Evolutionary conservation across 2,888 invertebrate genomes (phyloP).

Genomic region (Meiosimyza platycephala): DNA sequence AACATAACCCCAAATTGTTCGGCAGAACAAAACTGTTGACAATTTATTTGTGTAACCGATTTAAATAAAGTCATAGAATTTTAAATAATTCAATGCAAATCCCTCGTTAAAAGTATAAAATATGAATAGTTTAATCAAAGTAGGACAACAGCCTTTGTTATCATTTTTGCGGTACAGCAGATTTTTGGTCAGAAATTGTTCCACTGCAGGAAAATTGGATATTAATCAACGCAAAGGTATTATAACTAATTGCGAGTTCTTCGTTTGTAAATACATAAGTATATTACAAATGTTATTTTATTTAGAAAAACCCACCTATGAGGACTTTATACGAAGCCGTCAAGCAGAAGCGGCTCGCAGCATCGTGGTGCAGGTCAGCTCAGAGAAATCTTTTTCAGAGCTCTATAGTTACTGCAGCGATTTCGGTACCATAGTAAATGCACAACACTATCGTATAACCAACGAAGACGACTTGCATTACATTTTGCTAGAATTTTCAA

Average conservation of each 20-base stretch:
- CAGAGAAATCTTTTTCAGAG: slow-evolving; percentile 76
- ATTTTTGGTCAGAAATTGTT: slow-evolving; percentile 48
- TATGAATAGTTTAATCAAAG: slow-evolving; percentile 53
- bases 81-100: slow-evolving; percentile 1
- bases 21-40: background rate
- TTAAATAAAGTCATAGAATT: background rate
- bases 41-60: slow-evolving; percentile 21
- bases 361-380: slow-evolving; percentile 81
- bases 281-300: background rate
- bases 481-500: slow-evolving; percentile 79
- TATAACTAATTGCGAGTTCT: background rate
- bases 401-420: slow-evolving; percentile 77
- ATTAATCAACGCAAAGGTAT: slow-evolving; percentile 14
- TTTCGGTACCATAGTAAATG: slow-evolving; percentile 74
- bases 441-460: slow-evolving; percentile 72
- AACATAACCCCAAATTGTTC: slow-evolving; percentile 20
- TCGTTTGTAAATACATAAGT: slow-evolving; percentile 11
- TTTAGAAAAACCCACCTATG: slow-evolving; percentile 62
- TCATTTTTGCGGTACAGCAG: slow-evolving; percentile 19
- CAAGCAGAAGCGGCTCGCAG: slow-evolving; percentile 76
- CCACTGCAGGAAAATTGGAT: slow-evolving; percentile 6
- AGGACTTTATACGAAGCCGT: slow-evolving; percentile 72
- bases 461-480: slow-evolving; percentile 74
- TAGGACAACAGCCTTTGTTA: slow-evolving; percentile 36
- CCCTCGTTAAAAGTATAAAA: background rate